Conservation (phyloP, 2,113 vertebrate genomes). For the Paradoxurus hermaphroditus region DNA sequence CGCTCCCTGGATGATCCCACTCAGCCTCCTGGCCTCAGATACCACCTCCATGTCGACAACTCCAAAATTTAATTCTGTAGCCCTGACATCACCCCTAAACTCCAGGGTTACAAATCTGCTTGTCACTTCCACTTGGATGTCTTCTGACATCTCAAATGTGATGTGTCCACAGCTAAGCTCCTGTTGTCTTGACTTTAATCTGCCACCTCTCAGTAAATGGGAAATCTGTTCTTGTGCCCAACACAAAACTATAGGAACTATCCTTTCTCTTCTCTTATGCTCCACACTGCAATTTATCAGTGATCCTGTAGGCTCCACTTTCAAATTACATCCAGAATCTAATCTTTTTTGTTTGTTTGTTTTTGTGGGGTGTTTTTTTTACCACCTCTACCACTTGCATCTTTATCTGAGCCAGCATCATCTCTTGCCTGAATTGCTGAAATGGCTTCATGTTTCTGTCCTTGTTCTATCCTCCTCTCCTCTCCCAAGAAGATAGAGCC, state of each 20-base stretch:
- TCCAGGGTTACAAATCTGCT: not conserved
- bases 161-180: not conserved
- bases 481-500: not conserved
- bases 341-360: not conserved
- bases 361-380: not conserved
- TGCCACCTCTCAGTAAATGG: not conserved
- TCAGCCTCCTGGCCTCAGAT: not conserved
- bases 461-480: not conserved
- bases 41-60: not conserved
- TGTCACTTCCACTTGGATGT: not conserved
- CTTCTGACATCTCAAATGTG: not conserved
- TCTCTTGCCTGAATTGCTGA: not conserved
- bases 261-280: not conserved
- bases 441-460: not conserved
- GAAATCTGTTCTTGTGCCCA: not conserved
- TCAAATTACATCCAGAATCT: not conserved
- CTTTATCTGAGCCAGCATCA: not conserved
- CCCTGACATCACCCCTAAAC: not conserved
- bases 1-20: not conserved
- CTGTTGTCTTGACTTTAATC: not conserved
- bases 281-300: not conserved
- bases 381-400: not conserved
- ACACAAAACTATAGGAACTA: not conserved
- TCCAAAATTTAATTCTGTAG: not conserved
- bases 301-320: not conserved